phyloP scores from a whole-genome alignment of 2,888 invertebrate species.

The Drosophila histrio region DNA sequence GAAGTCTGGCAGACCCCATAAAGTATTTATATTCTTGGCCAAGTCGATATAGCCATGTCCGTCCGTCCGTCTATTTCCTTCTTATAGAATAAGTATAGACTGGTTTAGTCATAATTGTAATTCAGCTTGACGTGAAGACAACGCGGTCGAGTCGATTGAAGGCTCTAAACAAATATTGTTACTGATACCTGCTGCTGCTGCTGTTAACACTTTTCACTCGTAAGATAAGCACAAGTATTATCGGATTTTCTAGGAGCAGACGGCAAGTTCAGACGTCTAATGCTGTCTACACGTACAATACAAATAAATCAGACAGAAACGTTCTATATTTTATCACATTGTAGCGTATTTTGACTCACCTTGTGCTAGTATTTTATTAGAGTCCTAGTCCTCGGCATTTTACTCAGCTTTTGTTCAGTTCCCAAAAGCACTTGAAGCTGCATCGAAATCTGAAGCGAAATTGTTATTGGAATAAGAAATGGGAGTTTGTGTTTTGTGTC shows the following conservation, averaged over 20 bases:
- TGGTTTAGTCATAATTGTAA: no score
- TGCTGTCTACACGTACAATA: slow-evolving; percentile 49
- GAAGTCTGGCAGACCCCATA: no score
- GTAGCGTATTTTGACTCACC: slow-evolving; percentile 49
- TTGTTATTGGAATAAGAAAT: not conserved
- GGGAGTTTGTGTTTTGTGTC: not conserved
- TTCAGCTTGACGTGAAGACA: not conserved
- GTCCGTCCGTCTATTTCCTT: no score
- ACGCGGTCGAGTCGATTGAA: not conserved
- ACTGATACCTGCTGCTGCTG: slow-evolving; percentile 3
- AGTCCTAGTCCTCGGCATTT: slow-evolving; percentile 17
- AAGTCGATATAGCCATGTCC: no score
- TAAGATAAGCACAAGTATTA: slow-evolving; percentile 21
- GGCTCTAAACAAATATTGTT: slow-evolving; percentile 13
- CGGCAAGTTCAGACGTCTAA: slow-evolving; percentile 15
- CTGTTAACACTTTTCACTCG: not conserved
- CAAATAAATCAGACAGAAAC: slow-evolving; percentile 71
- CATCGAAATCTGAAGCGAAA: slow-evolving; percentile 27
- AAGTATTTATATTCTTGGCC: no score
- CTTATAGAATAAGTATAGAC: no score
- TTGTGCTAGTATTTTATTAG: slow-evolving; percentile 38
- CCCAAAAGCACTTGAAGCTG: slow-evolving; percentile 18
- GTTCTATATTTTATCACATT: slow-evolving; percentile 72
- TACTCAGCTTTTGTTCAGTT: slow-evolving; percentile 19
- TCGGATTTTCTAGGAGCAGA: slow-evolving; percentile 25